Evolutionary conservation across 64 coral and sea anemone genomes (phyloP).

Genomic region (Acropora yongei): DNA sequence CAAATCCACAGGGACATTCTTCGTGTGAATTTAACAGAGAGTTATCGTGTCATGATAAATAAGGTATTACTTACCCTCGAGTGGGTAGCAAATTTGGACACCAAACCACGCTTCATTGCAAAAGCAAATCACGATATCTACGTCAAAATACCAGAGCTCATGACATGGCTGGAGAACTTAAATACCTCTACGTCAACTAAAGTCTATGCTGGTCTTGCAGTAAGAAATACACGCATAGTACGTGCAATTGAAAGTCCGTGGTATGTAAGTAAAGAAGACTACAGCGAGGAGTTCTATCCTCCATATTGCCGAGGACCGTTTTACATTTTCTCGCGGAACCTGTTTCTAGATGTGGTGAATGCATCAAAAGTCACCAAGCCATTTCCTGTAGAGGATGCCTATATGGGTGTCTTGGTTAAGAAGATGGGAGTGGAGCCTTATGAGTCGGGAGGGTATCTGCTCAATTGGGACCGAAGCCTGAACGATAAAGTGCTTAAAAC

Average conservation of each 20-base stretch:
- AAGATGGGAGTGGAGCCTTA: not conserved
- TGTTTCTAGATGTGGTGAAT: conserved; percentile 27
- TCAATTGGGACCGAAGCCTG: not conserved
- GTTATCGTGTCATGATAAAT: not conserved
- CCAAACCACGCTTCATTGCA: conserved; percentile 15
- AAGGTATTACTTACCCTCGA: conserved; percentile 23
- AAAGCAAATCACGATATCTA: conserved; percentile 56
- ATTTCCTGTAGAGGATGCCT: conserved; percentile 48
- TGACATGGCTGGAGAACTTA: not conserved
- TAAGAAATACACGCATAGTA: not conserved
- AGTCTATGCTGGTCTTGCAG: conserved; percentile 29
- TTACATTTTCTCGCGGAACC: conserved; percentile 38
- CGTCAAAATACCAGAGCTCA: conserved; percentile 32
- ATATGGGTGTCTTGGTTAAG: conserved; percentile 14
- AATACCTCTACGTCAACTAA: not conserved
- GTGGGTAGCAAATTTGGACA: conserved; percentile 19
- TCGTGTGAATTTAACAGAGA: conserved; percentile 31
- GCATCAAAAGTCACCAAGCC: not conserved
- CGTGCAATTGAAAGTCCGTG: not conserved
- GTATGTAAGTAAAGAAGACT: conserved; percentile 32
- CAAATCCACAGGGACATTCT: conserved; percentile 13
- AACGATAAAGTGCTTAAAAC: not conserved
- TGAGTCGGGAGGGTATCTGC: not conserved
- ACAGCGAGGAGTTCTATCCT: not conserved
- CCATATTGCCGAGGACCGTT: conserved; percentile 27